These are phyloP conservation scores for Agrotis clavis DNA, from an alignment of 2,888 invertebrate genomes.

Conservation along the genomic window DNA sequence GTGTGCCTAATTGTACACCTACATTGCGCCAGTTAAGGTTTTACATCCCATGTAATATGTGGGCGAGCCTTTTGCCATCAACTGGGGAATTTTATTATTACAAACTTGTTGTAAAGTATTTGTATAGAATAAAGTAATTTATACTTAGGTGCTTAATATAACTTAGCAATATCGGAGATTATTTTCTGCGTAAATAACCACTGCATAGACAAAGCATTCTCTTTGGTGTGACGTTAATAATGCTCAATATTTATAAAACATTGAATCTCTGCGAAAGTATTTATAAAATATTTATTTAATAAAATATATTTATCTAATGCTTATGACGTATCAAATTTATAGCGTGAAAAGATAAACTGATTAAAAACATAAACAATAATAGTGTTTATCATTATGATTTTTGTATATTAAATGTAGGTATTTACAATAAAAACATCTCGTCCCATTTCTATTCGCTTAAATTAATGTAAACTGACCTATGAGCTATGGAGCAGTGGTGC, in stretches of 20 bases:
- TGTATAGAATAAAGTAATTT: slow-evolving; percentile 10
- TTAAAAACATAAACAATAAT: slow-evolving; percentile 11
- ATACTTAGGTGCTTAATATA: slow-evolving; percentile 17
- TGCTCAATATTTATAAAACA: background rate
- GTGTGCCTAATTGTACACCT: too few relatives aligned
- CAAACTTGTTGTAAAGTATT: too few relatives aligned
- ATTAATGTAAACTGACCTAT: slow-evolving; percentile 20
- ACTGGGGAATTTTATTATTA: too few relatives aligned
- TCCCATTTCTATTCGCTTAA: slow-evolving; percentile 18
- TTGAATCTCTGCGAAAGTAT: background rate
- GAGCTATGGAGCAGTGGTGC: too few relatives aligned
- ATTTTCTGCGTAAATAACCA: slow-evolving; percentile 16
- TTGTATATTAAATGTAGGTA: slow-evolving; percentile 1
- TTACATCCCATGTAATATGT: too few relatives aligned
- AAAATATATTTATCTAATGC: slow-evolving; percentile 11
- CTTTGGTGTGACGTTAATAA: slow-evolving; percentile 1
- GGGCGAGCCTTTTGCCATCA: too few relatives aligned
- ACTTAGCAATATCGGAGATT: slow-evolving; percentile 5
- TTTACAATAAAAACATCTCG: slow-evolving; percentile 35
- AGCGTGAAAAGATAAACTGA: slow-evolving; percentile 11
- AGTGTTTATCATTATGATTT: slow-evolving; percentile 8
- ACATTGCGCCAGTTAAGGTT: too few relatives aligned
- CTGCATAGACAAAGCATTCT: background rate
- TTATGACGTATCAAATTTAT: slow-evolving; percentile 8
- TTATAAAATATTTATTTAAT: slow-evolving; percentile 8